Evolutionary conservation across 2,888 invertebrate species (phyloP), one percentile per base, ranked within the genome.

Genomic region (Lepidonotus clava): DNA sequence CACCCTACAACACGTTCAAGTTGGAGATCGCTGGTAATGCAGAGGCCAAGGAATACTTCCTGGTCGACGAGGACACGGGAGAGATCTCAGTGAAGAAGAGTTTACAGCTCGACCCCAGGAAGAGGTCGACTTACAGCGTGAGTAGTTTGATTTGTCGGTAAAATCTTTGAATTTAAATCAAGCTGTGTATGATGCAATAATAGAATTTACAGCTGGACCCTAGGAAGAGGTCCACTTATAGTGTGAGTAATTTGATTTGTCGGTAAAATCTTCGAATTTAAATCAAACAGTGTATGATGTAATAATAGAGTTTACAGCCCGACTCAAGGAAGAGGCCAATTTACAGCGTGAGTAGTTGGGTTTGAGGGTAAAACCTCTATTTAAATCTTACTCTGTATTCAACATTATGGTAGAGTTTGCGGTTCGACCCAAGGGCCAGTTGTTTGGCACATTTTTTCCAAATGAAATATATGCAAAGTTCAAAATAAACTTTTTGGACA

Each of bases 361-460:
- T n/a, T n/a, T n/a, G n/a, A n/a, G n/a, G n/a, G n/a, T n/a, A n/a
- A n/a, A n/a, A n/a, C n/a, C n/a, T n/a, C n/a, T n/a, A n/a, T n/a
- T n/a, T n/a, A n/a, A n/a, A n/a, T n/a, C n/a, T n/a, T n/a, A n/a
- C n/a, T n/a, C n/a, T n/a, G n/a, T n/a, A n/a, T n/a, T n/a, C n/a
- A n/a, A n/a, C n/a, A n/a, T n/a, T n/a, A n/a, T n/a, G n/a, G n/a
- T n/a, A 87, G 56, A 80, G 84, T n/a, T 84, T 90, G 46, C 67
- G 89, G 40, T 86, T 89, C 6, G 92, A 92, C 86, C 86, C 86
- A 6, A 90, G 66, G 36, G n/a, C n/a, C n/a, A n/a, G n/a, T n/a
- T n/a, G n/a, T n/a, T n/a, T n/a, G n/a, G n/a, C n/a, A n/a, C n/a
- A n/a, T n/a, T n/a, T n/a, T n/a, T n/a, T n/a, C n/a, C n/a, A n/a